phyloP scores from a whole-genome alignment of 2,888 invertebrate genomes.

The Archips crataeganus region DNA sequence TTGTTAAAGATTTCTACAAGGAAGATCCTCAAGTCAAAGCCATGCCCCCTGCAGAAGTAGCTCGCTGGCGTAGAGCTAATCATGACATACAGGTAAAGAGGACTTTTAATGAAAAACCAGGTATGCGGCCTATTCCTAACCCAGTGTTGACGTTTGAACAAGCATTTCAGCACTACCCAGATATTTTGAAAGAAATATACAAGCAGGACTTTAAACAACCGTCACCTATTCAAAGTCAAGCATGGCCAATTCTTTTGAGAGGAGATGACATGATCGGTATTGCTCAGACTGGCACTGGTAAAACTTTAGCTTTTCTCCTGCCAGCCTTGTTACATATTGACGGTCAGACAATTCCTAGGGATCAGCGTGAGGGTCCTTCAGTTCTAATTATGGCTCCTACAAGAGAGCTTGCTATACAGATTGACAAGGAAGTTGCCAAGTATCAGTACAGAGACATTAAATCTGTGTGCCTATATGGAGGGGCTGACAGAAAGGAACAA shows the following conservation, averaged over 20 bases:
- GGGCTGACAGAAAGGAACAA: slow-evolving; percentile 93
- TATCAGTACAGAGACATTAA: slow-evolving; percentile 95
- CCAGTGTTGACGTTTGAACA: slow-evolving; percentile 93
- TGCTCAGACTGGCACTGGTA: slow-evolving; percentile 97
- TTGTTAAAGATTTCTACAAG: slow-evolving; percentile 93
- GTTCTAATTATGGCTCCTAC: slow-evolving; percentile 97
- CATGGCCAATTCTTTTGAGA: slow-evolving; percentile 96
- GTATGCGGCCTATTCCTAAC: slow-evolving; percentile 87
- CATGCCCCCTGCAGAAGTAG: slow-evolving; percentile 88
- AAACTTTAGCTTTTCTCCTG: slow-evolving; percentile 96
- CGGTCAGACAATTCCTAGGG: slow-evolving; percentile 90
- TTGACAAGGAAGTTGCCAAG: slow-evolving; percentile 95
- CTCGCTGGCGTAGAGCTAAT: slow-evolving; percentile 87
- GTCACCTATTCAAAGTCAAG: slow-evolving; percentile 96
- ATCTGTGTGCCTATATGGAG: slow-evolving; percentile 96
- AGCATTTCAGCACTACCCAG: slow-evolving; percentile 92
- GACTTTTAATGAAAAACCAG: slow-evolving; percentile 85
- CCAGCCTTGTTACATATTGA: slow-evolving; percentile 98
- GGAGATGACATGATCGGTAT: slow-evolving; percentile 98
- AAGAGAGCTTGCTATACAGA: slow-evolving; percentile 96
- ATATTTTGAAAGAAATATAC: slow-evolving; percentile 91
- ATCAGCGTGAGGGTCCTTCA: slow-evolving; percentile 92
- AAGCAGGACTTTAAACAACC: slow-evolving; percentile 93
- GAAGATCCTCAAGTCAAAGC: slow-evolving; percentile 90
- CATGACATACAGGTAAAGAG: slow-evolving; percentile 91